Conservation (phyloP, 1,140 invertebrate species). For the Drosophila baimaii region DNA sequence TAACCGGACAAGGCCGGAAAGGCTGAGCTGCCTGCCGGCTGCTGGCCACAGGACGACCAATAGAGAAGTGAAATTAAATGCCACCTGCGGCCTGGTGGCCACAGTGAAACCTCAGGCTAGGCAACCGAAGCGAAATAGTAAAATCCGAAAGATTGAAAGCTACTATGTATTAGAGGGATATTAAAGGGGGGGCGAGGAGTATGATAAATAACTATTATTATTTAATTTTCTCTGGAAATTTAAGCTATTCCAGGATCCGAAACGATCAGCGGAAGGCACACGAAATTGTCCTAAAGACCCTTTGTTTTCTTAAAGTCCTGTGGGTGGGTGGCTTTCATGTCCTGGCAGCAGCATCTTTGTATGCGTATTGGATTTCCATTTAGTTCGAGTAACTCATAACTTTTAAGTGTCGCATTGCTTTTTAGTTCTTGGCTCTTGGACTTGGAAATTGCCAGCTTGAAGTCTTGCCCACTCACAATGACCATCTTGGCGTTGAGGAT, state of each 20-base stretch:
- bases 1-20: slow-evolving; percentile 39
- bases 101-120: slow-evolving; percentile 21
- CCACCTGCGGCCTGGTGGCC: slow-evolving; percentile 28
- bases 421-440: slow-evolving; percentile 12
- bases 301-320: too few species aligned
- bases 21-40: slow-evolving; percentile 7
- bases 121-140: not conserved
- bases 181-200: too few species aligned
- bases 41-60: slow-evolving; percentile 29
- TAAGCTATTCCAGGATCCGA: too few species aligned
- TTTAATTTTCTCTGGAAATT: too few species aligned
- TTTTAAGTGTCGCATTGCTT: slow-evolving; percentile 60
- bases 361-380: slow-evolving; percentile 14
- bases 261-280: not conserved
- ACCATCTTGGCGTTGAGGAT: slow-evolving; percentile 28
- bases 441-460: slow-evolving; percentile 21
- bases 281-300: slow-evolving; percentile 1
- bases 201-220: too few species aligned
- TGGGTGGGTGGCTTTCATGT: too few species aligned
- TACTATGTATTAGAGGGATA: not conserved
- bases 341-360: not conserved
- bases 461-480: slow-evolving; percentile 19
- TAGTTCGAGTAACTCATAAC: slow-evolving; percentile 43
- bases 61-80: slow-evolving; percentile 43
- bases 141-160: slow-evolving; percentile 5